Percentiles rank a stretch among this genome's conserved stretches.
Evolutionary conservation across 2,888 invertebrate species (phyloP).

Genomic region (Aphodius granarius): DNA sequence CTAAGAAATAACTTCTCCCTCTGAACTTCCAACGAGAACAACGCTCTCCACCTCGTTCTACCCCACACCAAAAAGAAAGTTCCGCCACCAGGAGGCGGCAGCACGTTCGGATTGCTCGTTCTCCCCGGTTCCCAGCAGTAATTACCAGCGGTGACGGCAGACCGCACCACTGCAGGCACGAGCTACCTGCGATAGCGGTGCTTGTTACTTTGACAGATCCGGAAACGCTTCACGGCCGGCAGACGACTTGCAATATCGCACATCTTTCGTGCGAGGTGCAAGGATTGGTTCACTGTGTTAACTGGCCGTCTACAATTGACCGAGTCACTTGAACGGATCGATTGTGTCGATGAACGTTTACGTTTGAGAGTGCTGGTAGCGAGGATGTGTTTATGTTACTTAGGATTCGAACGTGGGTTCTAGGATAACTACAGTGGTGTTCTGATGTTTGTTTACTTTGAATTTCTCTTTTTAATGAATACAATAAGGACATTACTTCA

Average conservation of each 20-base stretch:
- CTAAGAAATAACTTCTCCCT: too few species aligned
- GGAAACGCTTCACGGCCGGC: constrained; percentile 12
- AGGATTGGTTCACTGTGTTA: not conserved
- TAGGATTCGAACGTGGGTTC: too few species aligned
- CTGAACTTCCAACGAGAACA: not conserved
- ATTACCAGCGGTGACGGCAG: not conserved
- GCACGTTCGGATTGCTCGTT: not conserved
- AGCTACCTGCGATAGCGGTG: not conserved
- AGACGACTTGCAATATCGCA: constrained; percentile 4
- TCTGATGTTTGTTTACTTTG: too few species aligned
- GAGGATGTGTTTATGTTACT: too few species aligned
- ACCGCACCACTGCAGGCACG: not conserved
- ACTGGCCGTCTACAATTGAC: not conserved
- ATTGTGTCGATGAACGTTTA: not conserved
- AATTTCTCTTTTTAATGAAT: too few species aligned
- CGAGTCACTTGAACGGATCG: not conserved
- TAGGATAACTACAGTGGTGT: too few species aligned
- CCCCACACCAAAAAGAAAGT: not conserved
- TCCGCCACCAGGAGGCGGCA: not conserved
- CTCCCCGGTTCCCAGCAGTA: not conserved
- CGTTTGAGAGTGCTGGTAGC: not conserved
- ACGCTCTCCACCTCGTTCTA: not conserved
- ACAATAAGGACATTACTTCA: too few species aligned
- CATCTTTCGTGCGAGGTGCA: not conserved
- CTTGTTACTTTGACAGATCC: constrained; percentile 12